A percentile compares a stretch with the other conserved stretches of the same genome.
Conservation (phyloP, 2,113 vertebrate genomes). For the Neodontobutis hainanensis region DNA sequence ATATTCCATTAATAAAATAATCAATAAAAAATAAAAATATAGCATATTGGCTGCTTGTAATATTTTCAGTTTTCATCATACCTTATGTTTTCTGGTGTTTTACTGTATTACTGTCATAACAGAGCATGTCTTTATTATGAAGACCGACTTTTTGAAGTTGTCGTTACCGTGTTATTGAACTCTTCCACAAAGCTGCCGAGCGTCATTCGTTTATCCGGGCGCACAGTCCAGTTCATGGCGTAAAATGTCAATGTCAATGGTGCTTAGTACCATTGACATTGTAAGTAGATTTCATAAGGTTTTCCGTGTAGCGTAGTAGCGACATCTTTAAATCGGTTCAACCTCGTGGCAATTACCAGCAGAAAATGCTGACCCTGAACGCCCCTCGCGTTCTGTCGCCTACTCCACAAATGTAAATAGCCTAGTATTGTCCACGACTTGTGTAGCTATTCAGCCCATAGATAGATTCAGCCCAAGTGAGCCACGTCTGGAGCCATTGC, state of each 20-base stretch:
- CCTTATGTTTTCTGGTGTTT: neutral
- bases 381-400: neutral
- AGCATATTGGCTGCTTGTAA: too few species aligned
- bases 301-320: conserved; percentile 93
- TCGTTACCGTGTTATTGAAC: conserved; percentile 98
- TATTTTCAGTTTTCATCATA: too few species aligned
- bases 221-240: conserved; percentile 98
- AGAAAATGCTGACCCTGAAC: neutral
- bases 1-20: too few species aligned
- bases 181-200: conserved; percentile 97
- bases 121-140: neutral
- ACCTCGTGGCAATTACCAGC: neutral
- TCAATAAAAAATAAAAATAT: too few species aligned
- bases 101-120: neutral
- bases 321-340: conserved; percentile 75
- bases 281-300: conserved; percentile 93
- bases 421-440: conserved; percentile 5
- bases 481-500: neutral
- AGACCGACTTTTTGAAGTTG: conserved; percentile 41
- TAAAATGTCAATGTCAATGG: conserved; percentile 97
- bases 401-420: conserved; percentile 6
- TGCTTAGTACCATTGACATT: too few species aligned
- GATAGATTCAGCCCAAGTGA: too few species aligned
- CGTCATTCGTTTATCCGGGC: conserved; percentile 94
- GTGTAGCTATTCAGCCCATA: neutral